Base-by-base conservation (phyloP, 2,888 invertebrate species). In the Acheta domesticus region DNA sequence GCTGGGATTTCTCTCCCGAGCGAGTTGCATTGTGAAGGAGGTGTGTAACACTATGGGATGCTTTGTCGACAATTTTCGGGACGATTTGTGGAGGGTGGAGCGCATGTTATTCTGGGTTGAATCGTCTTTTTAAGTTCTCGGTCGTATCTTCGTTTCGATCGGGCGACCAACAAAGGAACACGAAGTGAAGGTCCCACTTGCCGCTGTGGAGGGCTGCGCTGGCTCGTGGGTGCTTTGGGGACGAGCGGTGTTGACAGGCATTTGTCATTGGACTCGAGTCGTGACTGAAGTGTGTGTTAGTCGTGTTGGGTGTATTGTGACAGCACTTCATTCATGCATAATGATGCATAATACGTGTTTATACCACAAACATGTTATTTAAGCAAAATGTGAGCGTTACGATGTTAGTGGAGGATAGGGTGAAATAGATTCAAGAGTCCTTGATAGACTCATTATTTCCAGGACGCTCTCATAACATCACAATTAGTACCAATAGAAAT, bases 71-170 rank as follows among this genome's bases (percentile, higher is more conserved):
- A 62, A 62, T 62, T 62, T 62, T 62, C 62, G n/a, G 62, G 62
- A n/a, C 62, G 62, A 62, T 62, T 62, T 62, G 62, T 62, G 62
- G n/a, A 62, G 62, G 62, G 62, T 62, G 62, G 62, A 62, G 62
- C 16, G 16, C n/a, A 62, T 62, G 36, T 8, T 36, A 62, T 62
- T 62, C 62, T 62, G 3, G 62, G 62, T n/a, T 62, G 62, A n/a
- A n/a, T 36, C 36, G 36, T 36, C 5, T 36, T 36, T 36, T 36
- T 36, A 19, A 62, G 14, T 62, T 16, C 62, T 62, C n/a, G 11
- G 11, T 62, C 62, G 62, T 62, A 62, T 62, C 62, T 14, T n/a
- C 16, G n/a, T 14, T 62, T 62, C 62, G 62, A 62, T 62, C 62
- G 14, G n/a, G 62, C 3, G 62, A 14, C n/a, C n/a, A 62, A 62